Percentiles rank a stretch among this genome's conserved stretches.
Conservation (phyloP, 2,113 vertebrate species). For the Hyaena hyaena region DNA sequence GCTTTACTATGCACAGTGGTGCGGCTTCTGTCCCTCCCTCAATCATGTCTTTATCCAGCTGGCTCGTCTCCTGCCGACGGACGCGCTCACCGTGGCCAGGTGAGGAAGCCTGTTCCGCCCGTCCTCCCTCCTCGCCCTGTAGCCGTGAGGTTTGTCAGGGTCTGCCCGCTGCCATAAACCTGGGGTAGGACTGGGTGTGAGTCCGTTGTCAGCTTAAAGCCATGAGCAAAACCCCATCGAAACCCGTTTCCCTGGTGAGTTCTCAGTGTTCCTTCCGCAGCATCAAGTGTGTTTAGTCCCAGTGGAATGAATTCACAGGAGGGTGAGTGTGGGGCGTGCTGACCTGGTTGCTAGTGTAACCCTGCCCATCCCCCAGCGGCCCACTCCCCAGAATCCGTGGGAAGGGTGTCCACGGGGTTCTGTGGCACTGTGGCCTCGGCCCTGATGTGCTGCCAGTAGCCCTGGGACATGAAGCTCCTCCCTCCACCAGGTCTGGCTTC, state of each 20-base stretch:
- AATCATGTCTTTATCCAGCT: conserved; percentile 96
- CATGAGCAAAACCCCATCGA: not conserved
- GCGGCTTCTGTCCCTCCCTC: conserved; percentile 96
- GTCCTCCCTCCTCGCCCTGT: not conserved
- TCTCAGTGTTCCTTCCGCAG: not conserved
- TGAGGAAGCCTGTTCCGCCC: conserved; percentile 76
- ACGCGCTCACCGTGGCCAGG: conserved; percentile 93
- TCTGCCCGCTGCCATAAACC: not conserved
- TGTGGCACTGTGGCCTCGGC: not conserved
- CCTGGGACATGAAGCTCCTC: not conserved
- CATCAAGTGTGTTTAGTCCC: not conserved
- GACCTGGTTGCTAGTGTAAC: not conserved
- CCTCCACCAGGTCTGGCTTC: not conserved
- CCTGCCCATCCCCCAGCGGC: not conserved
- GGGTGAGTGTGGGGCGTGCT: not conserved
- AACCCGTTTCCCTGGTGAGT: not conserved
- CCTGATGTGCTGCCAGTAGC: not conserved
- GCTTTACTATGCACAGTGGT: conserved; percentile 97
- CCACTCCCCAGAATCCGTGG: not conserved
- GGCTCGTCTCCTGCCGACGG: conserved; percentile 91
- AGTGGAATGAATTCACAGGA: not conserved
- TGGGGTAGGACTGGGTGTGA: not conserved
- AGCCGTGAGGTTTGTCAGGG: not conserved
- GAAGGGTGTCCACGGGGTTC: not conserved
- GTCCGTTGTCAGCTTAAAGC: not conserved